Evolutionary conservation across 2,797 vertebrate genomes (phyloP).

Genomic region (Enteromius thamalakanensis): DNA sequence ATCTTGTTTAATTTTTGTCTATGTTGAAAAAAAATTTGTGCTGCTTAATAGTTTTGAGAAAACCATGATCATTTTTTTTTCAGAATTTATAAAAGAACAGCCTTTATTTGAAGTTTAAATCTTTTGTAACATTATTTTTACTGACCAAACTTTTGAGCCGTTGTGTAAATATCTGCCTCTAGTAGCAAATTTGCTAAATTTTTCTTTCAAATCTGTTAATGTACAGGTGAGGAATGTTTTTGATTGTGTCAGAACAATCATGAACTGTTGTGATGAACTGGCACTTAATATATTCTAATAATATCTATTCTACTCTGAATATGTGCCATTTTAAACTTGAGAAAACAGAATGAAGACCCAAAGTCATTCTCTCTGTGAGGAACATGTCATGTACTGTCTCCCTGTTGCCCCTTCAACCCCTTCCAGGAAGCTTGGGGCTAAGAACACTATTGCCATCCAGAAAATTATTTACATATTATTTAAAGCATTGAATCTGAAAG

Average conservation of each 20-base stretch:
- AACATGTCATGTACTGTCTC: slow-evolving; percentile 5
- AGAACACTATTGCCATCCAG: slow-evolving; percentile 42
- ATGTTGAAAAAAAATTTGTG: not conserved
- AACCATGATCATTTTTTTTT: not conserved
- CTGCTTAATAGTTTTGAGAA: not conserved
- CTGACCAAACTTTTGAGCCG: not conserved
- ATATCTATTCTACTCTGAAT: not conserved
- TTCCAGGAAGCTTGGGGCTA: slow-evolving; percentile 15
- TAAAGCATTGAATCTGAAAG: slow-evolving; percentile 46
- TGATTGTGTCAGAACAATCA: too few species aligned
- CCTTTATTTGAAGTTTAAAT: not conserved
- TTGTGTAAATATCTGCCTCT: not conserved
- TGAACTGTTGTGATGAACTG: not conserved
- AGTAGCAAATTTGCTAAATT: not conserved
- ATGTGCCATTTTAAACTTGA: not conserved
- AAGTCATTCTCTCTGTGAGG: not conserved
- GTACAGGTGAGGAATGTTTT: not conserved
- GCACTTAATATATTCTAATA: not conserved
- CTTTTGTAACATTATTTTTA: not conserved
- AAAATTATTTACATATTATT: slow-evolving; percentile 53
- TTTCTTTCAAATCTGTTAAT: not conserved
- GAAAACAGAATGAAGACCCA: slow-evolving; percentile 18
- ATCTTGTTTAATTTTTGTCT: not conserved
- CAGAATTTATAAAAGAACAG: not conserved
- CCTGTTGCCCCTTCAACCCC: not conserved